A percentile compares a stretch with the other conserved stretches of the same genome.
Evolutionary conservation across 1,140 invertebrate genomes (phyloP).

Genomic region (Sitophilus oryzae): DNA sequence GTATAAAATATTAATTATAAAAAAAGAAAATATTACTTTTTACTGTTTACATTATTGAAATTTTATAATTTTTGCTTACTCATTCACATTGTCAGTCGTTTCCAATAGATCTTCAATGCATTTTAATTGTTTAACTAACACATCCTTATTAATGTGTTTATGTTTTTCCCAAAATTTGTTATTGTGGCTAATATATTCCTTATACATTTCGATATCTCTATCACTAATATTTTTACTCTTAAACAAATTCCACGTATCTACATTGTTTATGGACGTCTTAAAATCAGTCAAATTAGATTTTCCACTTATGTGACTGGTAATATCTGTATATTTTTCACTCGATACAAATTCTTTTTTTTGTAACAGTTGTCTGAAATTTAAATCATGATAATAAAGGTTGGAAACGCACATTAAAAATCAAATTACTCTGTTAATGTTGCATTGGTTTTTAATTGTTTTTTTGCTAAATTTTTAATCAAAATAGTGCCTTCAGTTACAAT

Average conservation of each 20-base stretch:
- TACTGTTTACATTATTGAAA: too few relatives aligned
- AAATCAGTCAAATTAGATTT: constrained; percentile 30
- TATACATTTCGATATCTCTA: constrained; percentile 31
- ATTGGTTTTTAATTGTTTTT: constrained; percentile 34
- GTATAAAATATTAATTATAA: too few relatives aligned
- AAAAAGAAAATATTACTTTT: too few relatives aligned
- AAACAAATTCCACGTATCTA: constrained; percentile 27
- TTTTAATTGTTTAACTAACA: constrained; percentile 25
- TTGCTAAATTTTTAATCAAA: constrained; percentile 35
- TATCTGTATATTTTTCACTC: constrained; percentile 22
- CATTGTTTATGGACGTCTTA: constrained; percentile 12
- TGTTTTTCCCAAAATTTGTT: constrained; percentile 27
- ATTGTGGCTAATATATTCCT: constrained; percentile 20
- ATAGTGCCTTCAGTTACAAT: constrained; percentile 32
- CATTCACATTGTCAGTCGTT: too few relatives aligned
- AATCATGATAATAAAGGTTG: constrained; percentile 2
- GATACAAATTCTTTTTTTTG: constrained; percentile 31
- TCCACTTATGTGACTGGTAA: constrained; percentile 29
- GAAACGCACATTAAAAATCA: constrained; percentile 1
- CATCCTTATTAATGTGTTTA: constrained; percentile 27
- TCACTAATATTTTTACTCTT: constrained; percentile 29
- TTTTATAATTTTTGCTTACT: too few relatives aligned
- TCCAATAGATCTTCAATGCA: too few relatives aligned
- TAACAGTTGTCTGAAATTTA: constrained; percentile 30
- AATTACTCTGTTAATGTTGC: constrained; percentile 35